Conservation (phyloP, 2,113 vertebrate genomes). For the Chaetodon auriga region DNA sequence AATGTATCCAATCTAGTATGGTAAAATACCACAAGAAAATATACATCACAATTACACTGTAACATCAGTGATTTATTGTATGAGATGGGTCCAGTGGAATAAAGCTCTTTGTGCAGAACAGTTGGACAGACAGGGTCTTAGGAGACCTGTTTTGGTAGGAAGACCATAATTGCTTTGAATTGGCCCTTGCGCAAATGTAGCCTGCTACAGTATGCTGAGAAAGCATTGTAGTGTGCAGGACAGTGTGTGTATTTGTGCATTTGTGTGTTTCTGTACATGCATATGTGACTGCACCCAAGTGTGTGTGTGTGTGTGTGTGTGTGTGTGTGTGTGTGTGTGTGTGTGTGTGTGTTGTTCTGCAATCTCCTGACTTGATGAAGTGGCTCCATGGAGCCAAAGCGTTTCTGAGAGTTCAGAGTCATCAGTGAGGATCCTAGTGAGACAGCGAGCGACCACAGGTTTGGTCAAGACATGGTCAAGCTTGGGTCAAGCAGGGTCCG, state of each 20-base stretch:
- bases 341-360: constrained; percentile 39
- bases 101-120: constrained; percentile 69
- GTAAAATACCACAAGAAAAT: constrained; percentile 57
- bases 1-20: constrained; percentile 43
- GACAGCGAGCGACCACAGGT: constrained; percentile 81
- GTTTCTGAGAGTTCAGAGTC: constrained; percentile 80
- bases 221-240: constrained; percentile 62
- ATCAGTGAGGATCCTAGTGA: constrained; percentile 80
- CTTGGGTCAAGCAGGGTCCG: constrained; percentile 81
- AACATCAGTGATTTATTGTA: constrained; percentile 67
- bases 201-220: constrained; percentile 72
- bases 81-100: constrained; percentile 53
- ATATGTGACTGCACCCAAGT: background rate
- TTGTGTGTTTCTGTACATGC: constrained; percentile 30
- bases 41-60: constrained; percentile 68
- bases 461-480: constrained; percentile 72
- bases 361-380: constrained; percentile 75
- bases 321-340: background rate
- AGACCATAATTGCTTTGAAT: constrained; percentile 82
- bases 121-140: constrained; percentile 67
- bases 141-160: constrained; percentile 79
- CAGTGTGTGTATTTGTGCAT: constrained; percentile 29
- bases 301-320: background rate
- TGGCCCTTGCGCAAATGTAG: constrained; percentile 78
- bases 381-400: constrained; percentile 71